Evolutionary conservation across 2,888 invertebrate genomes (phyloP).

Genomic region (Scrobipalpa costella): DNA sequence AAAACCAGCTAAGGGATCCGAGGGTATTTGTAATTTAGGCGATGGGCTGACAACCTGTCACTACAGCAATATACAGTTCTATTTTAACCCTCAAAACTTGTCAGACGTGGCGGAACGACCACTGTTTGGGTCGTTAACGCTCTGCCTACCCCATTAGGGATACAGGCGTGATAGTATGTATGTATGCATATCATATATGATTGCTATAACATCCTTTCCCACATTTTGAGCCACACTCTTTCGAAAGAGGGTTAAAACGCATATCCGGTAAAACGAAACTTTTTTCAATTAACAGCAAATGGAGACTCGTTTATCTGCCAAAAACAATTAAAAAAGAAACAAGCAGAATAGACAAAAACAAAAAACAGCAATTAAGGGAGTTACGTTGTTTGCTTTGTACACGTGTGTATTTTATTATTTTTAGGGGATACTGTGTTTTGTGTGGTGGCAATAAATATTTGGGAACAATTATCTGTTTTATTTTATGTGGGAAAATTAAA

Average conservation of each 20-base stretch:
- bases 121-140: too few species aligned
- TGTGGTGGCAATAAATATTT: constrained; percentile 36
- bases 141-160: too few species aligned
- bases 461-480: constrained; percentile 31
- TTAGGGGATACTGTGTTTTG: constrained; percentile 33
- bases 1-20: too few species aligned
- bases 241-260: constrained; percentile 25
- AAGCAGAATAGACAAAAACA: constrained; percentile 21
- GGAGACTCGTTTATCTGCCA: constrained; percentile 33
- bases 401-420: constrained; percentile 38
- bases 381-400: constrained; percentile 34
- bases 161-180: too few species aligned
- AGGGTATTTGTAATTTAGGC: too few species aligned
- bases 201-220: constrained; percentile 9
- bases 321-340: constrained; percentile 30
- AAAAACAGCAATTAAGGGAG: constrained; percentile 34
- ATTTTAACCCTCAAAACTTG: too few species aligned
- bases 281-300: constrained; percentile 44
- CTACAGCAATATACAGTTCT: too few species aligned
- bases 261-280: constrained; percentile 37
- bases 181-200: background rate
- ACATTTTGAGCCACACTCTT: background rate
- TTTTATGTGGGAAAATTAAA: constrained; percentile 41
- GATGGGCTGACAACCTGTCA: too few species aligned
- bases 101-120: too few species aligned